These are phyloP conservation scores for Argyra leucocephala DNA, from an alignment of 2,888 invertebrate genomes.

Conservation along the genomic window DNA sequence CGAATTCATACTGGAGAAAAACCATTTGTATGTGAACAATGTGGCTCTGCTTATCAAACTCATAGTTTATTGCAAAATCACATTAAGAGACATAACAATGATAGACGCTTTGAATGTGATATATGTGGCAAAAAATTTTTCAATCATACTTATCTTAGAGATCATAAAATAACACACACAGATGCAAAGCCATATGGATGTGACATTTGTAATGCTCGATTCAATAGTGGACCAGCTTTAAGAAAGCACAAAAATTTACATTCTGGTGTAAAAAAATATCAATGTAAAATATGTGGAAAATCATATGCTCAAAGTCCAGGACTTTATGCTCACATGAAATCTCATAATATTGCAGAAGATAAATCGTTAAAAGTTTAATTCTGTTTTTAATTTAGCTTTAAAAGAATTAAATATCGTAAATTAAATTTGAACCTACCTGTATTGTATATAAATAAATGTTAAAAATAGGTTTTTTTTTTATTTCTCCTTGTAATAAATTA, in stretches of 20 bases:
- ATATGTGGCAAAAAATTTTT: slow-evolving; percentile 7
- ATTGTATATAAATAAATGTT: too few species aligned
- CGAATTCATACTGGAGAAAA: slow-evolving; percentile 51
- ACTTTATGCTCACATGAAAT: slow-evolving; percentile 38
- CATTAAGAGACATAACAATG: slow-evolving; percentile 7
- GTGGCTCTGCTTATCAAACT: slow-evolving; percentile 5
- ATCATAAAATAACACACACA: slow-evolving; percentile 8
- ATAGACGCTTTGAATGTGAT: slow-evolving; percentile 2
- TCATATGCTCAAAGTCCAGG: slow-evolving; percentile 38
- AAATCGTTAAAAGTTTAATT: background rate
- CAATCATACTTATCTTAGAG: slow-evolving; percentile 4
- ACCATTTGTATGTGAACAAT: slow-evolving; percentile 8
- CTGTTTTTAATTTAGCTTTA: background rate
- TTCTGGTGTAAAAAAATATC: slow-evolving; percentile 33
- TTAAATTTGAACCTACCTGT: too few species aligned
- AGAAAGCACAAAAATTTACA: slow-evolving; percentile 36
- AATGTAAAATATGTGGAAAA: slow-evolving; percentile 35
- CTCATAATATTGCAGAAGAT: slow-evolving; percentile 26
- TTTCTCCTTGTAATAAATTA: too few species aligned
- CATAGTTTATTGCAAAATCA: slow-evolving; percentile 1
- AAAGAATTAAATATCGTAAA: background rate
- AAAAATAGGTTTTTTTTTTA: too few species aligned
- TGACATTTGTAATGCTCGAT: slow-evolving; percentile 31
- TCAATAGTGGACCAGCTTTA: slow-evolving; percentile 34
- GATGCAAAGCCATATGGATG: slow-evolving; percentile 20